Evolutionary conservation across 23 tunicate genomes (phyloP), one percentile per base, ranked within the genome.

Genomic region (Ascidia mentula): DNA sequence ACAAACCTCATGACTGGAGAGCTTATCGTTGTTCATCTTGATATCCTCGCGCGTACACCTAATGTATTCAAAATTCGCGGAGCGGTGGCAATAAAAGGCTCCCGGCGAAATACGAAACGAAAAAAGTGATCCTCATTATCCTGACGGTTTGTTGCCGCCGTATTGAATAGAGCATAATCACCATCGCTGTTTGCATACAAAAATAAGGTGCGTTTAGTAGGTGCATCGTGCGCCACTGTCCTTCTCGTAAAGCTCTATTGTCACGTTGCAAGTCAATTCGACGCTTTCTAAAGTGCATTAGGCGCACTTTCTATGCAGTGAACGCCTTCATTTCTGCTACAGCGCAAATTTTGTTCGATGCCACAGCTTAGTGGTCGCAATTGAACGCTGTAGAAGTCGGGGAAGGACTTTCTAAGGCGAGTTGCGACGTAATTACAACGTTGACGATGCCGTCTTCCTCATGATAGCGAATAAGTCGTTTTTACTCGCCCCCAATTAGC

Each of bases 331-430:
- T 12, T 12, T 42, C 53, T 15, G 53, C 53, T 42, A 15, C 65
- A 53, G 24, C 65, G 65, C n/a, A n/a, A n/a, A n/a, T n/a, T 53
- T 53, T 28, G 65, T 53, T 53, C 65, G 22, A 53, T 53, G 65
- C 12, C 65, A 3, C 12, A 53, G 65, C 24, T 6, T 26, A 3
- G 22, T 28, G 7, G 28, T 53, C 4, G 65, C 13, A 9, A 53
- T 53, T 53, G 65, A 53, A 53, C 65, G 22, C 24, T 28, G 65
- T 28, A 53, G 1, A 20, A 28, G 65, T 28, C 65, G n/a, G 65
- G 13, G 28, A 53, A 28, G 65, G 24, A 53, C 65, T 28, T 53
- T 53, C 65, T 53, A 53, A 53, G n/a, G n/a, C n/a, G n/a, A n/a
- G n/a, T n/a, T n/a, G 65, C 65, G 24, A 53, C 65, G 13, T 53